These are phyloP conservation scores for Hyles euphorbiae DNA, from an alignment of 1,140 invertebrate genomes.

Conservation along the genomic window DNA sequence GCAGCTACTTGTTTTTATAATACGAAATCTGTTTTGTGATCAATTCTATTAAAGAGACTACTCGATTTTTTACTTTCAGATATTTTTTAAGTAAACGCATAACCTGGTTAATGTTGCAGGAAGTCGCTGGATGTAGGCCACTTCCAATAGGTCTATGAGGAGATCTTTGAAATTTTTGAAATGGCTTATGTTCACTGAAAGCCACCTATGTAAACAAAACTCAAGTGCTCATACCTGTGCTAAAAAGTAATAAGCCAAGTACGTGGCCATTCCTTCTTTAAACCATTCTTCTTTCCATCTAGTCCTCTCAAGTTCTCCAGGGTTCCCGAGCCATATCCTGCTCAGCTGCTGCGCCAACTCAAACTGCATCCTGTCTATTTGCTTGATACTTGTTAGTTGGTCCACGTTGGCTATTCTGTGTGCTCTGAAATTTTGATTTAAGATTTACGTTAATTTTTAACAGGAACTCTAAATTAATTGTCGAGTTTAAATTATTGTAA, in stretches of 20 bases:
- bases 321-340: constrained; percentile 63
- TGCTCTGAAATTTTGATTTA: constrained; percentile 31
- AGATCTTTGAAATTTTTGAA: too few species aligned
- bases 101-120: too few species aligned
- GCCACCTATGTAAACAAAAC: too few species aligned
- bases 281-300: constrained; percentile 67
- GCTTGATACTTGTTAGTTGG: constrained; percentile 48
- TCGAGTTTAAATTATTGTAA: neutral
- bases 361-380: constrained; percentile 51
- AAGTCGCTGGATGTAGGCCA: too few species aligned
- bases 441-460: too few species aligned
- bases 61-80: too few species aligned
- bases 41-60: too few species aligned
- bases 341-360: constrained; percentile 56
- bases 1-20: too few species aligned
- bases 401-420: constrained; percentile 31
- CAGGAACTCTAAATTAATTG: neutral
- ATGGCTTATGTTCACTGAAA: too few species aligned
- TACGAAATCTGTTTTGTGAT: too few species aligned
- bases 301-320: constrained; percentile 46
- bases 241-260: constrained; percentile 59
- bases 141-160: too few species aligned
- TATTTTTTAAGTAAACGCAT: too few species aligned
- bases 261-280: constrained; percentile 63
- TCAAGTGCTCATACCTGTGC: constrained; percentile 56